Base-by-base conservation (phyloP, 1,140 invertebrate species). In the Battus philenor region DNA sequence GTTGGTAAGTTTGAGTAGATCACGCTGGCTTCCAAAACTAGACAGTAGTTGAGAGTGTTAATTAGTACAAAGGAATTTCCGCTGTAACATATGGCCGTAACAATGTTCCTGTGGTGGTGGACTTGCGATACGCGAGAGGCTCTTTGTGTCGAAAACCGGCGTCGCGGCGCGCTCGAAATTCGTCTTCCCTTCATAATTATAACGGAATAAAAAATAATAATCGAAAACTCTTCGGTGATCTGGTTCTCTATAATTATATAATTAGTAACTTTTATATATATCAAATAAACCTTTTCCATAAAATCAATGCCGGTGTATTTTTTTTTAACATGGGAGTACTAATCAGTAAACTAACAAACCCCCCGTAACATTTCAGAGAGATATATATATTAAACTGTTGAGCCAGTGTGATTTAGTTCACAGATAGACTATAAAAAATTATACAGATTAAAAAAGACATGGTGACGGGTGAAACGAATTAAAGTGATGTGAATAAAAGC, bases 311-410 rank as follows among this genome's bases (percentile, higher is more conserved):
- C 75, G 80, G 80, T 82, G 78, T 84, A 84, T 84, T 84, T 62
- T n/a, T n/a, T 84, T 84, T 84, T 84, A 84, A 84, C 76, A 84
- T 82, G 80, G 76, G 80, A 58, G 47, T 74, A 85, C 80, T 85
- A 85, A 85, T 85, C 53, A 52, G 47, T 54, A 66, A 75, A 81
- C 78, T 84, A 84, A 84, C 77, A 65, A 54, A 39, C 68, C 77
- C 68, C 77, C 75, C 47, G 44, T 78, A 80, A 78, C 65, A 55
- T 16, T 32, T 44, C 31, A 32, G 33, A 49, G 30, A 8, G 9
- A 17, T 8, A 29, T 10, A 29, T n/a, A 18, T 17, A 33, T 3
- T 20, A 2, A 20, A 20, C 2, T 20, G 18, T 20, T 3, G 18
- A 20, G n/a, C n/a, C n/a, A n/a, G n/a, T n/a, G 18, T 20, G 18